Evolutionary conservation across 2,797 vertebrate genomes (phyloP).

Genomic region (Alauda arvensis): DNA sequence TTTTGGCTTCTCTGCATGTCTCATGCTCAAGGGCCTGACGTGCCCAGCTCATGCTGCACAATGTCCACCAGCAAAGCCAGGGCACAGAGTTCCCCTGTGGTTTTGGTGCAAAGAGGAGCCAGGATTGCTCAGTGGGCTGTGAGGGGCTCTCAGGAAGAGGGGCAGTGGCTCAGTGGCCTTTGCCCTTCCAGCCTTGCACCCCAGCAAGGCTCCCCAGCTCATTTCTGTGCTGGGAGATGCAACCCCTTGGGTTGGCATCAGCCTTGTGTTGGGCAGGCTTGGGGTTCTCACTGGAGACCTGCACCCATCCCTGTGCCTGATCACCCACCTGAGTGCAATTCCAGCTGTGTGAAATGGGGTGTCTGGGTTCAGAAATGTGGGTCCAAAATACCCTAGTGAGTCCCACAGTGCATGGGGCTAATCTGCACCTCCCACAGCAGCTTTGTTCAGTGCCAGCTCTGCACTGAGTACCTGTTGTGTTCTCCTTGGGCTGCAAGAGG

Average conservation of each 20-base stretch:
- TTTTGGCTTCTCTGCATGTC: slow-evolving; percentile 19
- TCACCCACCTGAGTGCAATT: rapidly evolving
- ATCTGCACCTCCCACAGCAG: not conserved
- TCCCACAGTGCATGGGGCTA: rapidly evolving
- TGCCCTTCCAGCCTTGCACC: not conserved
- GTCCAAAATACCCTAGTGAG: not conserved
- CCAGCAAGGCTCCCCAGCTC: not conserved
- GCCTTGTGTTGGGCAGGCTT: not conserved
- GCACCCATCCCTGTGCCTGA: not conserved
- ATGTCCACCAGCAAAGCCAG: not conserved
- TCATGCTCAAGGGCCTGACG: not conserved
- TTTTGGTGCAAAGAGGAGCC: not conserved
- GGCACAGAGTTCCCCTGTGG: not conserved
- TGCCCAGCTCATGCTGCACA: not conserved
- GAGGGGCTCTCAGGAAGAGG: not conserved
- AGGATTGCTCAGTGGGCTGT: not conserved
- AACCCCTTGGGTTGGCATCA: not conserved
- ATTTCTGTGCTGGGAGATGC: not conserved
- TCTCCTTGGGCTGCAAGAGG: not conserved
- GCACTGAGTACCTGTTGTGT: rapidly evolving
- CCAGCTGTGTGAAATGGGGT: not conserved
- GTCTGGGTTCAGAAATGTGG: not conserved
- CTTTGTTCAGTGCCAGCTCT: not conserved
- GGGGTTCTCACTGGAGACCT: not conserved
- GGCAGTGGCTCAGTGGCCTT: not conserved